Percentiles rank a stretch among this genome's conserved stretches.
These are phyloP conservation scores for Orthosia gracilis DNA, from an alignment of 2,888 invertebrate genomes.

Conservation along the genomic window DNA sequence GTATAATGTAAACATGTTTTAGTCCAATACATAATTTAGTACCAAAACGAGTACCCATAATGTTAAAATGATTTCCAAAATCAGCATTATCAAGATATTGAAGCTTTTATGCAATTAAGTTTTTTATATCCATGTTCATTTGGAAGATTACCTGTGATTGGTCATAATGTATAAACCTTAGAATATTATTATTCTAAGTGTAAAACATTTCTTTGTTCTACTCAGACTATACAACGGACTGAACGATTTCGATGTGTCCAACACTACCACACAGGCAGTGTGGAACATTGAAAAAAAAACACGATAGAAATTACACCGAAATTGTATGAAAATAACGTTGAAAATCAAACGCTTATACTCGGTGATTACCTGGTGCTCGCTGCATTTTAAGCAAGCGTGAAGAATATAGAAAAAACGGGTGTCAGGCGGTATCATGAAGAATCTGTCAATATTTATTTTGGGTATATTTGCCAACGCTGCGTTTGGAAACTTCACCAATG, in stretches of 20 bases:
- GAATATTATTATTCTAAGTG: too few relatives aligned
- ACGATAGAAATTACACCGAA: neutral
- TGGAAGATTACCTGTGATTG: conserved; percentile 12
- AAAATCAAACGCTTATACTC: neutral
- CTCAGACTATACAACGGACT: neutral
- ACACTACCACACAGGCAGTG: neutral
- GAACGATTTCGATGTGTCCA: neutral
- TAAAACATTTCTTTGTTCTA: conserved; percentile 7
- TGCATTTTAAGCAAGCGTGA: neutral
- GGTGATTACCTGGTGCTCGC: too few relatives aligned
- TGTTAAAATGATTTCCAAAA: conserved; percentile 19
- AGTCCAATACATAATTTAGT: conserved; percentile 33
- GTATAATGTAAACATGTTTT: neutral
- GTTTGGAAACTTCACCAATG: conserved; percentile 19
- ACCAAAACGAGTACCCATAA: neutral
- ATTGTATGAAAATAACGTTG: neutral
- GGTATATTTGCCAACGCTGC: conserved; percentile 5
- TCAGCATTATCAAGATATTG: conserved; percentile 3
- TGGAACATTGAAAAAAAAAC: neutral
- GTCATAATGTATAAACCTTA: conserved; percentile 29
- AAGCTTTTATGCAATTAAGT: conserved; percentile 11
- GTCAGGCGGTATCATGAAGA: conserved; percentile 36
- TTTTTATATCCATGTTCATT: neutral
- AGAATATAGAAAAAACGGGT: neutral
- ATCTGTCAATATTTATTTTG: conserved; percentile 31